Conservation (phyloP, 2,113 vertebrate species). For the Circaetus cinerascens region DNA sequence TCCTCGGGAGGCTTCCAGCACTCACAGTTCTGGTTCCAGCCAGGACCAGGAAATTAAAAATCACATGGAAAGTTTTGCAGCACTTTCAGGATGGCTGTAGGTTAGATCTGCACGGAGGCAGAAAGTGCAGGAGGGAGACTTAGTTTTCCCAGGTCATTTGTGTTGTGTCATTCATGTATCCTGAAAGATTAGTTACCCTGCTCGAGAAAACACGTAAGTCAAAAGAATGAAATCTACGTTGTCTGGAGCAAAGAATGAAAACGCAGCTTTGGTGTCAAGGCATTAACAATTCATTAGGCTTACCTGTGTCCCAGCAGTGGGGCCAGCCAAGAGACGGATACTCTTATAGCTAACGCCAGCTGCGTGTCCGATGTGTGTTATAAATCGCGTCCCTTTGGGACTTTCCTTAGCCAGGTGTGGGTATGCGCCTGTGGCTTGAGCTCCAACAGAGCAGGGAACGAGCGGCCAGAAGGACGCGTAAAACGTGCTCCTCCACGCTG, state of each 20-base stretch:
- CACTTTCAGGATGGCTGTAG: not conserved
- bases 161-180: not conserved
- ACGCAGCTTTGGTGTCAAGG: not conserved
- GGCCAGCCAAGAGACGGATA: not conserved
- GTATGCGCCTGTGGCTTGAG: not conserved
- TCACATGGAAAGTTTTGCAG: not conserved
- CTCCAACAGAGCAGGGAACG: not conserved
- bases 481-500: fast-evolving
- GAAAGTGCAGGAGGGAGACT: not conserved
- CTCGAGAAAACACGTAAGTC: not conserved
- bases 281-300: slow-evolving; percentile 25
- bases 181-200: not conserved
- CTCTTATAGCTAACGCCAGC: not conserved
- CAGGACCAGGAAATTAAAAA: slow-evolving; percentile 56
- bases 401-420: not conserved
- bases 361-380: not conserved
- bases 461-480: not conserved
- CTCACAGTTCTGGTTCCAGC: slow-evolving; percentile 10
- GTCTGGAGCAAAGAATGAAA: slow-evolving; percentile 5
- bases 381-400: not conserved
- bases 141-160: not conserved
- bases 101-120: not conserved
- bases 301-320: not conserved
- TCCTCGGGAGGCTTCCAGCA: not conserved
- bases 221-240: not conserved